These are phyloP conservation scores for Caradrina clavipalpis DNA, from an alignment of 2,888 invertebrate genomes.

Conservation along the genomic window DNA sequence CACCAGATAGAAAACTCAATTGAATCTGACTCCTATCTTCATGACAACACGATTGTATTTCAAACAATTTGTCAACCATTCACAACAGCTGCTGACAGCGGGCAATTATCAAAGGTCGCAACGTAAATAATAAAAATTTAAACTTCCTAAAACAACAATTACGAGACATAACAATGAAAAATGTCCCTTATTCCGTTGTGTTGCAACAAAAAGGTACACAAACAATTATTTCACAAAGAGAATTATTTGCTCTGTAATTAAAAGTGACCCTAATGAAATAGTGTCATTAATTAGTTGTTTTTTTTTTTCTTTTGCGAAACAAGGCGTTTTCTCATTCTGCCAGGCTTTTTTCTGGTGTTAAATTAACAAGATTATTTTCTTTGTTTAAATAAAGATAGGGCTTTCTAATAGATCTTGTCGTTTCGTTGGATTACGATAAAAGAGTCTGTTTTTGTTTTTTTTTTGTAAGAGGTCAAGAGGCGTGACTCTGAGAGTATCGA, in stretches of 20 bases:
- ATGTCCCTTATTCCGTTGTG: slow-evolving; percentile 32
- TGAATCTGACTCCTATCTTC: not conserved
- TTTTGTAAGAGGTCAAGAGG: not conserved
- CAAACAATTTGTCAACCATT: not conserved
- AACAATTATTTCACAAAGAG: slow-evolving; percentile 56
- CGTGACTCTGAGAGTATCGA: not conserved
- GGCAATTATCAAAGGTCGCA: slow-evolving; percentile 19
- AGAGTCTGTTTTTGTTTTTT: not conserved
- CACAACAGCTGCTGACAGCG: not conserved
- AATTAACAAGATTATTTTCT: slow-evolving; percentile 61
- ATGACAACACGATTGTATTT: slow-evolving; percentile 7
- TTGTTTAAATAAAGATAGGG: slow-evolving; percentile 52
- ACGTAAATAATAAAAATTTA: slow-evolving; percentile 29
- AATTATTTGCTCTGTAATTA: slow-evolving; percentile 66
- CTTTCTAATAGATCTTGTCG: slow-evolving; percentile 39
- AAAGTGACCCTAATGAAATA: slow-evolving; percentile 68
- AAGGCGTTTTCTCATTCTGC: slow-evolving; percentile 48
- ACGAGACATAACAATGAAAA: slow-evolving; percentile 33
- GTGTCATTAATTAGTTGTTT: slow-evolving; percentile 69
- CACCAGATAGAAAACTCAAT: not conserved
- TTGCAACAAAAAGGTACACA: slow-evolving; percentile 40
- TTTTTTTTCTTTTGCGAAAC: slow-evolving; percentile 63
- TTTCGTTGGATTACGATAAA: slow-evolving; percentile 5
- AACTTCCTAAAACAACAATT: slow-evolving; percentile 27
- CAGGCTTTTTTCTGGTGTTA: slow-evolving; percentile 50